Evolutionary conservation across 2,113 vertebrate species (phyloP).

Genomic region (Muscicapa adusta): DNA sequence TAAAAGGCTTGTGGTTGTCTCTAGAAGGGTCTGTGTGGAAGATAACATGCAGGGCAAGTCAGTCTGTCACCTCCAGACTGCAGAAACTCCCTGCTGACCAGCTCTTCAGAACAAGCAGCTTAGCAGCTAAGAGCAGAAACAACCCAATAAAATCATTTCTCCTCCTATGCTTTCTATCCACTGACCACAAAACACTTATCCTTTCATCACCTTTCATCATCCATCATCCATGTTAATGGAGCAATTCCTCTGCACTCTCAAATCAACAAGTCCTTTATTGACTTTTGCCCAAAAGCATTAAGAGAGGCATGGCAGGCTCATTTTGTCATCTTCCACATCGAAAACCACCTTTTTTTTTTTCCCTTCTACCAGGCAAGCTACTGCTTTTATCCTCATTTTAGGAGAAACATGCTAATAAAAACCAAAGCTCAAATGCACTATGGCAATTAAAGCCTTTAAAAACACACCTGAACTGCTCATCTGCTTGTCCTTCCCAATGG

Average conservation of each 20-base stretch:
- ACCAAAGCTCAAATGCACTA: background rate
- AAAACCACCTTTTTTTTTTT: background rate
- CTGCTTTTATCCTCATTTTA: background rate
- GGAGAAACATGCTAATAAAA: background rate
- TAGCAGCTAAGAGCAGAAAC: background rate
- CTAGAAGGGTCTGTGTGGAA: constrained; percentile 84
- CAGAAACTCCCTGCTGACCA: background rate
- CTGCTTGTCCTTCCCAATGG: background rate
- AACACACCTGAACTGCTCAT: background rate
- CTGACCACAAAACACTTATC: background rate
- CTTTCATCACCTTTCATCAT: background rate
- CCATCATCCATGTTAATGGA: background rate
- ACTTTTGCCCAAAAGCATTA: background rate
- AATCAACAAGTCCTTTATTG: background rate
- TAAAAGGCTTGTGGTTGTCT: constrained; percentile 91
- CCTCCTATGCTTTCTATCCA: background rate
- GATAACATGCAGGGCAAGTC: background rate
- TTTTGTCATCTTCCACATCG: background rate
- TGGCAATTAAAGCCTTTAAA: background rate
- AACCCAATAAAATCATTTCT: background rate
- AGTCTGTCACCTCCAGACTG: background rate
- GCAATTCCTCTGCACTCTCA: background rate
- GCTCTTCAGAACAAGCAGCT: background rate
- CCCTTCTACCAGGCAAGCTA: background rate
- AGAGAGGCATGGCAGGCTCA: background rate